phyloP scores from a whole-genome alignment of 1,140 invertebrate genomes.

The Nomia melanderi region DNA sequence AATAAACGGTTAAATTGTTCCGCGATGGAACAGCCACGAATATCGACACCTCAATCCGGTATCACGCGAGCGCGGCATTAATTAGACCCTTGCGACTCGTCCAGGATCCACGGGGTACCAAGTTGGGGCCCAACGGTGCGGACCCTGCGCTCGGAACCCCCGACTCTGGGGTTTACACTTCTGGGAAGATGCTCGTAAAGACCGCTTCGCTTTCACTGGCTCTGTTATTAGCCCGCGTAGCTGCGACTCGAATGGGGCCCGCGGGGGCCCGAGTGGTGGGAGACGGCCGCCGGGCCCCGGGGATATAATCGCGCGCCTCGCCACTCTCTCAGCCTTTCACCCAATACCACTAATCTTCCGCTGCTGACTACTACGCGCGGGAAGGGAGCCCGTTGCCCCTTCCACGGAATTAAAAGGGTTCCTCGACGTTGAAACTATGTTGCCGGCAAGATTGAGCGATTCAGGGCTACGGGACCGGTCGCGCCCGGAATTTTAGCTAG shows the following conservation, averaged over 20 bases:
- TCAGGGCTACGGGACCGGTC: background rate
- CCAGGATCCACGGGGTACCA: conserved; percentile 12
- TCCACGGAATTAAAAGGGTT: conserved; percentile 28
- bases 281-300: conserved; percentile 59
- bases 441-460: conserved; percentile 32
- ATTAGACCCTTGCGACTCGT: conserved; percentile 30
- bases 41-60: conserved; percentile 26
- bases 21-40: background rate
- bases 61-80: conserved; percentile 56
- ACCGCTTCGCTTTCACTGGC: conserved; percentile 72
- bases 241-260: conserved; percentile 69
- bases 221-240: conserved; percentile 78
- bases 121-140: conserved; percentile 20
- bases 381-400: background rate
- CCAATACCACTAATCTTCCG: conserved; percentile 74
- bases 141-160: conserved; percentile 8
- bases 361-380: conserved; percentile 47
- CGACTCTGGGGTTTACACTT: conserved; percentile 75
- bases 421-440: background rate
- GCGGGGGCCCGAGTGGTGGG: conserved; percentile 60
- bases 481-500: background rate
- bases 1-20: too few species aligned
- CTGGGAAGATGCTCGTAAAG: conserved; percentile 80
- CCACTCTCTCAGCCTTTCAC: conserved; percentile 68
- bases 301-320: conserved; percentile 75